Percentiles rank a stretch among this genome's conserved stretches.
Conservation (phyloP, 2,113 vertebrate genomes). For the Psilopsiagon aurifrons region DNA sequence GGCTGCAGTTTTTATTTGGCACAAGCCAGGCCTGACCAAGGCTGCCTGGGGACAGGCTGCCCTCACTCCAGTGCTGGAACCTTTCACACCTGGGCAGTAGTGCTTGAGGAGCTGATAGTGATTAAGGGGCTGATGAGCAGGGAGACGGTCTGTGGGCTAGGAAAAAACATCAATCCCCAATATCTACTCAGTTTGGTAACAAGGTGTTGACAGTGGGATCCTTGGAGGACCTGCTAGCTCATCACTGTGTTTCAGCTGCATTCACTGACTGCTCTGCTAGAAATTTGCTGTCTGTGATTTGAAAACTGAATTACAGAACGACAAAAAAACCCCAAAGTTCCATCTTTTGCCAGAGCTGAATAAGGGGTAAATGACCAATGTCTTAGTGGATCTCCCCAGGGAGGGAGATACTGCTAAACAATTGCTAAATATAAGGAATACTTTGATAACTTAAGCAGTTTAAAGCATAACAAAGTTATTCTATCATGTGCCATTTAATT, state of each 20-base stretch:
- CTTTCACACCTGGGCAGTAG: neutral
- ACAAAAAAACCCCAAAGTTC: neutral
- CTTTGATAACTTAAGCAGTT: slow-evolving; percentile 72
- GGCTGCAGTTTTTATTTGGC: neutral
- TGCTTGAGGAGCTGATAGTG: neutral
- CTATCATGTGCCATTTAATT: slow-evolving; percentile 79
- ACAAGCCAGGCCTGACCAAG: neutral
- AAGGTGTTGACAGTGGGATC: neutral
- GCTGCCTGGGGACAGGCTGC: neutral
- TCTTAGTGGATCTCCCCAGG: slow-evolving; percentile 20
- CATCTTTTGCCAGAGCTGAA: neutral
- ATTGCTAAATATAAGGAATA: slow-evolving; percentile 69
- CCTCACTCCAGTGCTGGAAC: neutral
- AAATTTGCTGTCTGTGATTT: neutral
- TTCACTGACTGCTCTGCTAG: neutral
- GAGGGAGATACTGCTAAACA: slow-evolving; percentile 66
- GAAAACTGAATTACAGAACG: neutral
- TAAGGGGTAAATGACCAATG: neutral
- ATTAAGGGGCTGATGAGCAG: neutral
- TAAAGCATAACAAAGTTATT: slow-evolving; percentile 79
- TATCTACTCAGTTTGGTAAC: neutral
- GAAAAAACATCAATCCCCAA: rapidly evolving
- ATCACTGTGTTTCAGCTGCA: neutral
- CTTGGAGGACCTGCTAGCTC: neutral
- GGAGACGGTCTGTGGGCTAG: neutral